These are phyloP conservation scores for Griposia aprilina DNA, from an alignment of 2,888 invertebrate genomes.

Conservation along the genomic window DNA sequence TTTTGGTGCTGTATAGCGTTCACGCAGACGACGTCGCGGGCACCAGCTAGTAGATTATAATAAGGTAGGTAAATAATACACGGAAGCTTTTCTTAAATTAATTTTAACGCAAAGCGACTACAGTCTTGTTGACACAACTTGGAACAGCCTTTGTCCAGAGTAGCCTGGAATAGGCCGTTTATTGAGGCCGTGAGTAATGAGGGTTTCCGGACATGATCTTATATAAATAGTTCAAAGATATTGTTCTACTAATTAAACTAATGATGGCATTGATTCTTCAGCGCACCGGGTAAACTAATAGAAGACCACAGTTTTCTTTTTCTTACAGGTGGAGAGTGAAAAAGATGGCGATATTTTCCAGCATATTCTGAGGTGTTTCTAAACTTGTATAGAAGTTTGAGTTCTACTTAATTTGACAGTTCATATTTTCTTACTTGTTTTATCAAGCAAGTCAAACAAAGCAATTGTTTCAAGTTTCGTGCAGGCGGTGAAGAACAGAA, in stretches of 20 bases:
- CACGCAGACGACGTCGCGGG: no score
- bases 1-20: no score
- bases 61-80: not conserved
- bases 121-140: conserved; percentile 23
- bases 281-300: conserved; percentile 23
- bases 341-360: conserved; percentile 4
- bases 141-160: conserved; percentile 32
- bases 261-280: conserved; percentile 24
- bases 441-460: not conserved
- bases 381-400: conserved; percentile 16
- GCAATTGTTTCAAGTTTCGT: no score
- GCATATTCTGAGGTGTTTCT: conserved; percentile 16
- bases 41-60: no score
- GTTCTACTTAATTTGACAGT: conserved; percentile 4
- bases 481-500: not conserved
- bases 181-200: conserved; percentile 46
- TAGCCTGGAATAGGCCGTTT: conserved; percentile 2
- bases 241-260: conserved; percentile 37
- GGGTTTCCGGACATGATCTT: conserved; percentile 32
- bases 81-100: conserved; percentile 8
- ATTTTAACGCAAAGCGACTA: conserved; percentile 18
- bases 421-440: not conserved
- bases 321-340: not conserved
- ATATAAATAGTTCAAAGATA: conserved; percentile 10
- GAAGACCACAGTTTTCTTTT: conserved; percentile 17